phyloP scores from a whole-genome alignment of 2,113 vertebrate species.

The Phylloscopus trochiloides region DNA sequence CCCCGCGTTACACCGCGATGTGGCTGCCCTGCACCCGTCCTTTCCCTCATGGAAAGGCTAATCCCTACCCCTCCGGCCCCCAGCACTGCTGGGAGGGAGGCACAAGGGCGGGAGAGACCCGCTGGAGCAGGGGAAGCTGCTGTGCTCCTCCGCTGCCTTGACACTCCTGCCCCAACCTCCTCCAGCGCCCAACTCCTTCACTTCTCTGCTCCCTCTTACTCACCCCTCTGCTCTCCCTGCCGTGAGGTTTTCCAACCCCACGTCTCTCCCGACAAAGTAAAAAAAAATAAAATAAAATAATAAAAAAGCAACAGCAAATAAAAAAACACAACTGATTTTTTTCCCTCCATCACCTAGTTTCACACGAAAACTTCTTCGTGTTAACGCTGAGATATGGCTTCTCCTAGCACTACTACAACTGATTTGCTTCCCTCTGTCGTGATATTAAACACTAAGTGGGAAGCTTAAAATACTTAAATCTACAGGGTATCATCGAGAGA shows the following conservation, averaged over 20 bases:
- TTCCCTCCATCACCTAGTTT: neutral
- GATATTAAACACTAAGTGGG: neutral
- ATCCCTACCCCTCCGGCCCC: neutral
- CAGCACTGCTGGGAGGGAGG: neutral
- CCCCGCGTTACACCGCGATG: neutral
- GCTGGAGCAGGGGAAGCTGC: neutral
- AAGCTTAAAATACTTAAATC: neutral
- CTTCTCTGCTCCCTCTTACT: neutral
- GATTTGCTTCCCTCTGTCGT: neutral
- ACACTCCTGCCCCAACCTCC: neutral
- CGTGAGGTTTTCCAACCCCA: neutral
- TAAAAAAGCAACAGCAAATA: neutral
- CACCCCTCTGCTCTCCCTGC: neutral
- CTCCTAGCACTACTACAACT: neutral
- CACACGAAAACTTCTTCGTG: neutral
- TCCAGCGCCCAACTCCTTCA: neutral
- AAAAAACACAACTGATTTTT: neutral
- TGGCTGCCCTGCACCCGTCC: too few relatives aligned
- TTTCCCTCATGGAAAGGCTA: neutral
- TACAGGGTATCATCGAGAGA: neutral
- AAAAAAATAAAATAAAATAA: too few relatives aligned
- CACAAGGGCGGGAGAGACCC: neutral
- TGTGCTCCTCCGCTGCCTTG: neutral
- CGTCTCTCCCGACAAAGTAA: neutral
- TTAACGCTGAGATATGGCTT: rapidly evolving